Conservation (phyloP, 1,140 invertebrate species). For the Maconellicoccus hirsutus region DNA sequence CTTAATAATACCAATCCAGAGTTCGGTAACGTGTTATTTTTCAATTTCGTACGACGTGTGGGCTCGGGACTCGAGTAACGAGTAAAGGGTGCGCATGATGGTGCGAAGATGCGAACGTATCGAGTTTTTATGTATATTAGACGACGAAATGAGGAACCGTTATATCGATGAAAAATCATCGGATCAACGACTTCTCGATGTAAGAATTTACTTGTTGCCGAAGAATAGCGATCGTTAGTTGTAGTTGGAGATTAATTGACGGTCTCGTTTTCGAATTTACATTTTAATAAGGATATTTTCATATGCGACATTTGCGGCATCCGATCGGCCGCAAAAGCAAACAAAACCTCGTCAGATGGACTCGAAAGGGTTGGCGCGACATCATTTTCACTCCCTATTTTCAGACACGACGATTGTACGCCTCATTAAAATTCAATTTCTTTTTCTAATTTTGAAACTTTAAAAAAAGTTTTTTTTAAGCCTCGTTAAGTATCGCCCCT, state of each 20-base stretch:
- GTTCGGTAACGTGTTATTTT: background rate
- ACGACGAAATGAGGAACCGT: background rate
- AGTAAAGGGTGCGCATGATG: too few relatives aligned
- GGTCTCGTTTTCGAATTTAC: background rate
- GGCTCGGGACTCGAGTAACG: background rate
- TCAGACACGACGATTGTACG: background rate
- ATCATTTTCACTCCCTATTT: slow-evolving; percentile 9
- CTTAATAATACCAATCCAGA: background rate
- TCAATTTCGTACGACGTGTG: background rate
- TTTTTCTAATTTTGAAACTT: slow-evolving; percentile 22
- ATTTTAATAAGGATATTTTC: slow-evolving; percentile 16
- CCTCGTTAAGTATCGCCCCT: slow-evolving; percentile 14
- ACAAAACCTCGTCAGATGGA: too few relatives aligned
- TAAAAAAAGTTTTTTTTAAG: slow-evolving; percentile 19
- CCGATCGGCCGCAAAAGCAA: background rate
- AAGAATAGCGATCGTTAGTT: too few relatives aligned
- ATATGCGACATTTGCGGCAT: slow-evolving; percentile 6
- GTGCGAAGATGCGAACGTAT: too few relatives aligned
- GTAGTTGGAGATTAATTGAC: too few relatives aligned
- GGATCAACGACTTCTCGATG: background rate
- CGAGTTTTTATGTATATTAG: too few relatives aligned
- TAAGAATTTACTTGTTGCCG: too few relatives aligned
- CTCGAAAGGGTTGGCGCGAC: background rate
- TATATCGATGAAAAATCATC: background rate
- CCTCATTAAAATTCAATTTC: slow-evolving; percentile 22